Percentiles rank a stretch among this genome's conserved stretches.
Evolutionary conservation across 2,113 vertebrate genomes (phyloP).

Genomic region (Hippolais icterina): DNA sequence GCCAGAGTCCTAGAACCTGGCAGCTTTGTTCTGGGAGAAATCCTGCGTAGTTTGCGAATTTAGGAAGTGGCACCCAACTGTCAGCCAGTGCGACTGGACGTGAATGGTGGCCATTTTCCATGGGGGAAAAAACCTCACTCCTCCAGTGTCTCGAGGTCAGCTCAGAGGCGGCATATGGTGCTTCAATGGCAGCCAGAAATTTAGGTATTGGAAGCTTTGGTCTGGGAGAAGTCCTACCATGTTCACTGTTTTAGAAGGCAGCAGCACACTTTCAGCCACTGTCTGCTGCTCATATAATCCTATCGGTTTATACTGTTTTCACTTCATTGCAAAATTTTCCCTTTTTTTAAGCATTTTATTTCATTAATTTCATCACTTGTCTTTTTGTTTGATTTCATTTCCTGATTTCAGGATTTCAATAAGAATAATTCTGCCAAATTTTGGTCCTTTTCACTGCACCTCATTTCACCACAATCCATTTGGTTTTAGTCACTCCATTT

Average conservation of each 20-base stretch:
- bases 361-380: background rate
- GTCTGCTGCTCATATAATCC: background rate
- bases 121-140: too few species aligned
- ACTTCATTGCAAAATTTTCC: accelerated
- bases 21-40: background rate
- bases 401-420: accelerated
- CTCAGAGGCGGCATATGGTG: background rate
- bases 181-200: background rate
- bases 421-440: background rate
- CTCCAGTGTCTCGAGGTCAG: background rate
- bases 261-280: background rate
- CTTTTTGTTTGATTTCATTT: background rate
- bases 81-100: accelerated
- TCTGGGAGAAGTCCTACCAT: background rate
- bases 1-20: background rate
- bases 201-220: background rate
- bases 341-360: background rate
- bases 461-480: background rate
- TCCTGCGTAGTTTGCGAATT: accelerated
- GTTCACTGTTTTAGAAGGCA: background rate
- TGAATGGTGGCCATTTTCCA: background rate
- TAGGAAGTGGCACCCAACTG: background rate
- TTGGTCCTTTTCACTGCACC: background rate
- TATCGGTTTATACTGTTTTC: background rate
- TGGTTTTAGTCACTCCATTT: background rate